phyloP scores from a whole-genome alignment of 2,113 vertebrate genomes.

The Apodemus speciosus region DNA sequence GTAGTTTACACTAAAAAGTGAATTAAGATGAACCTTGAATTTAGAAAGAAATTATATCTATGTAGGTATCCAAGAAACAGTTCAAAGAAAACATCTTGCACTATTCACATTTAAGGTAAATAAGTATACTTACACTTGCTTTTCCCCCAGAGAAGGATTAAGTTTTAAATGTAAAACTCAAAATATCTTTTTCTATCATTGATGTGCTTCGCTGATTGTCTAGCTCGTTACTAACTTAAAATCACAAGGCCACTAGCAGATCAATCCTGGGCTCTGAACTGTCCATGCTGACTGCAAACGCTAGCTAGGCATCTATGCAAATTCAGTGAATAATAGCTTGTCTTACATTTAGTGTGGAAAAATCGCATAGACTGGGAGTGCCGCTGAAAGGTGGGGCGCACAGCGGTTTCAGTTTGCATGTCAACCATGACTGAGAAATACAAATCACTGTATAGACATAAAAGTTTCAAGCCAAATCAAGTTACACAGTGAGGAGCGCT shows the following conservation, averaged over 20 bases:
- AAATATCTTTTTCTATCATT: slow-evolving; percentile 27
- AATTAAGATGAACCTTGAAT: slow-evolving; percentile 31
- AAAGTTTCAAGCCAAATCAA: background rate
- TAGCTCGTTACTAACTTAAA: background rate
- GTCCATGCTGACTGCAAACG: background rate
- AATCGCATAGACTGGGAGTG: background rate
- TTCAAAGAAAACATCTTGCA: slow-evolving; percentile 16
- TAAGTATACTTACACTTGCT: background rate
- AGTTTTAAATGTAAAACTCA: slow-evolving; percentile 34
- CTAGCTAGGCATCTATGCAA: background rate
- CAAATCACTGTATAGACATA: background rate
- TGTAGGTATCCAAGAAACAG: background rate
- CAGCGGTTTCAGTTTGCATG: background rate
- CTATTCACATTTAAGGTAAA: slow-evolving; percentile 31
- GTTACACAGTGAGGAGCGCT: background rate
- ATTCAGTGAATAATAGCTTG: background rate
- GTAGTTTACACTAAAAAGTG: background rate
- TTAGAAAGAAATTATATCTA: slow-evolving; percentile 34
- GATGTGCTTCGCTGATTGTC: slow-evolving; percentile 2
- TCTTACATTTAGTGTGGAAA: background rate
- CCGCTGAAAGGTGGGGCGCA: background rate
- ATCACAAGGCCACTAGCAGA: background rate
- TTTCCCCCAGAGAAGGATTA: background rate
- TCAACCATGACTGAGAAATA: background rate
- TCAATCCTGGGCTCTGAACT: background rate